Base-by-base conservation (phyloP, 2,113 vertebrate species). In the Amphiprion ocellaris region DNA sequence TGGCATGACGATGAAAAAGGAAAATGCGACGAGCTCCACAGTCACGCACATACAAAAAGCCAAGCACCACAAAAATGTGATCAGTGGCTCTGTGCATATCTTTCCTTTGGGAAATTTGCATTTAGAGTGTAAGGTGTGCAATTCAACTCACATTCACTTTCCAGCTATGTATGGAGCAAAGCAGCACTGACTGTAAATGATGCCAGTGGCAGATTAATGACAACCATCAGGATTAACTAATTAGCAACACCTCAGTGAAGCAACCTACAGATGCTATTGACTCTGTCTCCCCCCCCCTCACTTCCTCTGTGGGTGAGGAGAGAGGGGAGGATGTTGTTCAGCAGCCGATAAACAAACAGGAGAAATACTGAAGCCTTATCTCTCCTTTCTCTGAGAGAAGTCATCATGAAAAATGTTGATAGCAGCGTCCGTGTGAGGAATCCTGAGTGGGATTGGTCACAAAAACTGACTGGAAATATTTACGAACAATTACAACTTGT, bases 211-310 rank as follows among this genome's bases (percentile, higher is more conserved):
- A 90, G 79, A 93, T 90, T 86, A 90, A 92, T 90, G 89, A 82
- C 86, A 88, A 65, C 80, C 70, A 79, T 90, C 89, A 88, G 82
- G 67, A 92, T 91, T 73, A 87, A 77, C 72, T 91, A 81, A 90
- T 91, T 87, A 92, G 87, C 76, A 80, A 23, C 81, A 69, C 44
- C 65, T 64, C 62, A 81, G 78, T 72, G 74, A 81, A 72, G 76
- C 61, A 85, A 84, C 77, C 75, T 83, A 73, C 68, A 69, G 73
- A 83, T 59, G 73, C 54, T 79, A 60, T 63, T 87, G 78, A 83
- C 80, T 70, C 53, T 55, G 30, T 33, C 81, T 44, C 66, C 19
- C 16, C 3, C 63, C 19, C 46, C 46, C 74, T 16, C 65, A 60
- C 21, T 15, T 66, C 56, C 67, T 70, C 41, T 50, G 70, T 63